Evolutionary conservation across 2,113 vertebrate species (phyloP).

Genomic region (Cheirogaleus medius): DNA sequence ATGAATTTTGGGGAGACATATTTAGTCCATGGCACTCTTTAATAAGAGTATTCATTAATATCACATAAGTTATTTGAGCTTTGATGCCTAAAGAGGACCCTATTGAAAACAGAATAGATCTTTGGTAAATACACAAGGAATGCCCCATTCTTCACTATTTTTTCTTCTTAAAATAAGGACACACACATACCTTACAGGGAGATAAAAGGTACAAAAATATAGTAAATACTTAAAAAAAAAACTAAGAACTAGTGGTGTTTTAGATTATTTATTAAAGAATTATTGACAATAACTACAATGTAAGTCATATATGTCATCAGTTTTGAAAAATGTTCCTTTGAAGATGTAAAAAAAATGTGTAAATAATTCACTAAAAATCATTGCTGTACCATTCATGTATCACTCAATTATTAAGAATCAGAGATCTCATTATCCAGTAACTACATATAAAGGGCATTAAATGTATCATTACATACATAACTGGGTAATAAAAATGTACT

Average conservation of each 20-base stretch:
- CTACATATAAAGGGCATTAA: background rate
- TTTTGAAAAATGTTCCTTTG: constrained; percentile 8
- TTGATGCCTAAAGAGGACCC: background rate
- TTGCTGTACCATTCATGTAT: background rate
- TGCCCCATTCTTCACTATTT: background rate
- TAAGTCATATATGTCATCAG: background rate
- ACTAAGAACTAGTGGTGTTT: background rate
- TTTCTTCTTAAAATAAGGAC: background rate
- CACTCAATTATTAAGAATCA: background rate
- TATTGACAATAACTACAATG: background rate
- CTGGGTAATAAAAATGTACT: background rate
- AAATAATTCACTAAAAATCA: constrained; percentile 18
- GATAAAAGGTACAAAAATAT: background rate
- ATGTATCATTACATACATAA: background rate
- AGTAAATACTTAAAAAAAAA: background rate
- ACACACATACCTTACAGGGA: background rate
- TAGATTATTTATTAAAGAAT: constrained; percentile 2
- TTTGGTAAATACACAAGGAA: background rate
- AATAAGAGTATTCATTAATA: background rate
- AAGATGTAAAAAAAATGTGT: background rate
- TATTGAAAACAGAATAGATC: background rate
- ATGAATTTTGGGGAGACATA: background rate
- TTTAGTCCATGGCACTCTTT: background rate
- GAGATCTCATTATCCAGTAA: background rate
- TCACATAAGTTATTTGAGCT: background rate